These are phyloP conservation scores for Craniophora ligustri DNA, from an alignment of 2,888 invertebrate genomes.

Conservation along the genomic window DNA sequence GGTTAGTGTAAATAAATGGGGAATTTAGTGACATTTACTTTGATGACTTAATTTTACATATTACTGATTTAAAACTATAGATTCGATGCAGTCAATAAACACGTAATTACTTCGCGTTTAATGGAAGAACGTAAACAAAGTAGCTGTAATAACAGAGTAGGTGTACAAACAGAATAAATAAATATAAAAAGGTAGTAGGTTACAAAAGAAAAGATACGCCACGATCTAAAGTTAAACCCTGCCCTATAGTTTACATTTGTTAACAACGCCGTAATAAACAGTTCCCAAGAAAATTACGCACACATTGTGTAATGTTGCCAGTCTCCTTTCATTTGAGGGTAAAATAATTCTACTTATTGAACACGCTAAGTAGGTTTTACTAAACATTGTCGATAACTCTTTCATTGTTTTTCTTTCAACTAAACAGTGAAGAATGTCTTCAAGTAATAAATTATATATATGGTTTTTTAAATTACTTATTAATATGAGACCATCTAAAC, in stretches of 20 bases:
- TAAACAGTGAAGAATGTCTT: no score
- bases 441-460: no score
- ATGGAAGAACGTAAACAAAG: slow-evolving; percentile 9
- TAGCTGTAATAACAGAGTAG: slow-evolving; percentile 12
- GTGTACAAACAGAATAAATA: slow-evolving; percentile 25
- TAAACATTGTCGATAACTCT: no score
- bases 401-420: no score
- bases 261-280: slow-evolving; percentile 8
- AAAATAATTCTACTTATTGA: not conserved
- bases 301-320: not conserved
- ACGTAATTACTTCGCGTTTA: not conserved
- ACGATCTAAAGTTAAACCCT: slow-evolving; percentile 5
- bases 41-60: slow-evolving; percentile 28
- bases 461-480: no score
- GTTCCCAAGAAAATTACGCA: slow-evolving; percentile 17
- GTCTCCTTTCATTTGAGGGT: not conserved
- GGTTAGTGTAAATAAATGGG: slow-evolving; percentile 61
- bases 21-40: slow-evolving; percentile 42
- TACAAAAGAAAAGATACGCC: slow-evolving; percentile 12
- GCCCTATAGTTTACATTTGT: slow-evolving; percentile 27
- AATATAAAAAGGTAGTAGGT: slow-evolving; percentile 26
- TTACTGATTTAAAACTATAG: slow-evolving; percentile 5
- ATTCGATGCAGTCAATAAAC: not conserved
- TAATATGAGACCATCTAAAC: no score
- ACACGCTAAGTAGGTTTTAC: no score